A percentile compares a stretch with the other conserved stretches of the same genome.
Conservation (phyloP, 2,113 vertebrate species). For the Panurus biarmicus region DNA sequence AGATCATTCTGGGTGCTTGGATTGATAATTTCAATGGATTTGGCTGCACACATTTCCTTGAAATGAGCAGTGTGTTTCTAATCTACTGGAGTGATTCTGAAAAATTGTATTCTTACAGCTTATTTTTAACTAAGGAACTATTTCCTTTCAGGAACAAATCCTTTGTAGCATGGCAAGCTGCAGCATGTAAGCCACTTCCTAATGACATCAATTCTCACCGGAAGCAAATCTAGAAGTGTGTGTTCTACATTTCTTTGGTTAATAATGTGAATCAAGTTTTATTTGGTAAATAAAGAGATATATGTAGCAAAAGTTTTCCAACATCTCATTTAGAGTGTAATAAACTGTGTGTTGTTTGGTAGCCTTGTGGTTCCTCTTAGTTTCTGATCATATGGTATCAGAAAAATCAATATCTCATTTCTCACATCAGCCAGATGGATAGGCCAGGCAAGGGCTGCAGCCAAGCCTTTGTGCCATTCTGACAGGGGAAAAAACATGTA, state of each 20-base stretch:
- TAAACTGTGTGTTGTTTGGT: not conserved
- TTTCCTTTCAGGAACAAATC: not conserved
- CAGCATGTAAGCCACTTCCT: not conserved
- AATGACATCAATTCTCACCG: not conserved
- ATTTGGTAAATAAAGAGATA: slow-evolving; percentile 27
- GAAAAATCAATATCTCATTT: slow-evolving; percentile 81
- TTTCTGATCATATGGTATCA: slow-evolving; percentile 58
- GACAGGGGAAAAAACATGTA: slow-evolving; percentile 54
- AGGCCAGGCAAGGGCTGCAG: slow-evolving; percentile 58
- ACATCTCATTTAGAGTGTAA: slow-evolving; percentile 37
- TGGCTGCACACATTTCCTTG: not conserved
- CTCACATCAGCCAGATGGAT: slow-evolving; percentile 69
- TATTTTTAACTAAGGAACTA: not conserved
- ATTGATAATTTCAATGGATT: not conserved
- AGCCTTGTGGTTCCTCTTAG: slow-evolving; percentile 50
- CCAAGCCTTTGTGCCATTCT: slow-evolving; percentile 59
- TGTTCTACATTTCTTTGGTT: not conserved
- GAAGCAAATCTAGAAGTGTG: not conserved
- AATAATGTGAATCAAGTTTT: not conserved
- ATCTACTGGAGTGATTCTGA: not conserved
- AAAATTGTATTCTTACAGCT: not conserved
- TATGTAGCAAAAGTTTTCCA: slow-evolving; percentile 11
- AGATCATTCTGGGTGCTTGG: not conserved
- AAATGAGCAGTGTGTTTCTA: not conserved
- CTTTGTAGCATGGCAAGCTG: not conserved